These are phyloP conservation scores for Drosophila suboccidentalis DNA, from an alignment of 2,888 invertebrate species.

Conservation along the genomic window DNA sequence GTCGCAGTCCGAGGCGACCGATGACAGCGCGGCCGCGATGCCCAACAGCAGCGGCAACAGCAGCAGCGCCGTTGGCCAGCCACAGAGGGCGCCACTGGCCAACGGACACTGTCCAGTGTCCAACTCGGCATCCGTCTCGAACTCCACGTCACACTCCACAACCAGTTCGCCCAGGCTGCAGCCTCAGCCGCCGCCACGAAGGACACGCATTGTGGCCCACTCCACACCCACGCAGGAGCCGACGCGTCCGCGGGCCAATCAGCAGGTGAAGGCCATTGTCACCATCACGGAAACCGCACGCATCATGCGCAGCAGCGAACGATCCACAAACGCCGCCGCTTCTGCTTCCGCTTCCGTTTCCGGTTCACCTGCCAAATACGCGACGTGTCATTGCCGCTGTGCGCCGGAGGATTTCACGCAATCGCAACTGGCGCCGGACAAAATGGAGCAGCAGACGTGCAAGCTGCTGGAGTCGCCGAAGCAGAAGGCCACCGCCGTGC, in stretches of 20 bases:
- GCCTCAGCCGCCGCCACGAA: conserved; percentile 71
- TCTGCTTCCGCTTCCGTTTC: conserved; percentile 17
- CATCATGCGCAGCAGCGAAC: conserved; percentile 63
- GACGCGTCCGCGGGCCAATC: conserved; percentile 52
- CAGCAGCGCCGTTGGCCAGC: conserved; percentile 46
- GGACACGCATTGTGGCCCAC: conserved; percentile 64
- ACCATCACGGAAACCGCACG: conserved; percentile 79
- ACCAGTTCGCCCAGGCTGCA: conserved; percentile 45
- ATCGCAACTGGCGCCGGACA: conserved; percentile 83
- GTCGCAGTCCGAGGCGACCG: conserved; percentile 83
- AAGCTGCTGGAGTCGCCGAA: conserved; percentile 84
- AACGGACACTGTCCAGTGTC: conserved; percentile 62
- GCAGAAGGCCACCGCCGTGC: conserved; percentile 51
- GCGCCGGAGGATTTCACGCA: conserved; percentile 84
- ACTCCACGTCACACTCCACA: conserved; percentile 13
- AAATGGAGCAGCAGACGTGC: conserved; percentile 84
- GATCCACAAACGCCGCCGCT: neutral
- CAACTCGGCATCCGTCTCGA: conserved; percentile 11
- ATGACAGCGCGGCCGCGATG: conserved; percentile 75
- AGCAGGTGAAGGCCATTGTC: conserved; percentile 74
- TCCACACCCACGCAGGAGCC: conserved; percentile 62
- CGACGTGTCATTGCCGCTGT: conserved; percentile 84
- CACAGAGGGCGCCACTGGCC: conserved; percentile 43
- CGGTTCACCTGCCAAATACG: conserved; percentile 61
- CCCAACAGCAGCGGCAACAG: conserved; percentile 78